These are phyloP conservation scores for Scortum barcoo DNA, from an alignment of 2,113 vertebrate species.

Conservation along the genomic window DNA sequence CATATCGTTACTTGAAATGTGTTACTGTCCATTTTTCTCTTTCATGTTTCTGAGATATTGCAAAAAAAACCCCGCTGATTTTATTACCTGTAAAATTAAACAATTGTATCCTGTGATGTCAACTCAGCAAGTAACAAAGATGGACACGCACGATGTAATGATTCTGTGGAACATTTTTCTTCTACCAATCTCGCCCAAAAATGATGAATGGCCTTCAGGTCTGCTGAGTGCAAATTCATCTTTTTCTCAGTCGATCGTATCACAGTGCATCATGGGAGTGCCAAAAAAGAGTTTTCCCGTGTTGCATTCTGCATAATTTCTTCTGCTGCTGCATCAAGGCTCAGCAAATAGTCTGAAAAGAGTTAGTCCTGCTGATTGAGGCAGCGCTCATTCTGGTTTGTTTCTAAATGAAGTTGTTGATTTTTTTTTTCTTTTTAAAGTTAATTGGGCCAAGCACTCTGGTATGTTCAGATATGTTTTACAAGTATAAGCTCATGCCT, in stretches of 20 bases:
- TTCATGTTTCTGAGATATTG: not conserved
- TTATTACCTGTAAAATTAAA: slow-evolving; percentile 30
- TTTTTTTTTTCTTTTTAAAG: slow-evolving; percentile 3
- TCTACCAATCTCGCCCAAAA: slow-evolving; percentile 20
- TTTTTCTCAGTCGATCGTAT: slow-evolving; percentile 33
- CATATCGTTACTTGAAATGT: slow-evolving; percentile 52
- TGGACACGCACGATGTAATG: not conserved
- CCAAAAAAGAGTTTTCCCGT: slow-evolving; percentile 27
- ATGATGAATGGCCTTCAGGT: slow-evolving; percentile 38
- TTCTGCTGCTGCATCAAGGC: slow-evolving; percentile 28
- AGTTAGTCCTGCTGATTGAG: slow-evolving; percentile 18
- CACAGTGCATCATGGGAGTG: slow-evolving; percentile 49
- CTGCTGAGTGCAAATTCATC: slow-evolving; percentile 27
- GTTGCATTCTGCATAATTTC: slow-evolving; percentile 33
- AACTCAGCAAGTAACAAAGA: slow-evolving; percentile 11
- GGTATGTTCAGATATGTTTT: slow-evolving; percentile 49
- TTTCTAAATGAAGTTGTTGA: not conserved
- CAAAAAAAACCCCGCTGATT: slow-evolving; percentile 2
- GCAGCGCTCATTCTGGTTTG: not conserved
- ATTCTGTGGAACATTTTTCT: slow-evolving; percentile 19
- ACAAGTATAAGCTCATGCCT: slow-evolving; percentile 40
- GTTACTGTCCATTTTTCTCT: not conserved
- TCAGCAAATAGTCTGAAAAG: not conserved
- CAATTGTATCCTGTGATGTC: slow-evolving; percentile 16
- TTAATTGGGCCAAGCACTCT: not conserved